Evolutionary conservation across 2,113 vertebrate species (phyloP).

Genomic region (Laticauda colubrina): DNA sequence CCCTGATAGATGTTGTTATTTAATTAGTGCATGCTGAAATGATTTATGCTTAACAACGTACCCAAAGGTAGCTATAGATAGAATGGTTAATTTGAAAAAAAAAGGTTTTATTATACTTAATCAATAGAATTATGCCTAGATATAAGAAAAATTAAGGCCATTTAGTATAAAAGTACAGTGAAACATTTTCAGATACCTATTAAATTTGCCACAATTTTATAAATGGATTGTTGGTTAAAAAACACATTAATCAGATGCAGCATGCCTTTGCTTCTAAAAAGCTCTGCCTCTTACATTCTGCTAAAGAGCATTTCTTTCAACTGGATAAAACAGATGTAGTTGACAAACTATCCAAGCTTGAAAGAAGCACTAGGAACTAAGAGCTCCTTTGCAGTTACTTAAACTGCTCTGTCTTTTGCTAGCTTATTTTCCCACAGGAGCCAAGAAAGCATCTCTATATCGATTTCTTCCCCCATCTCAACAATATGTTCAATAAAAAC

Average conservation of each 20-base stretch:
- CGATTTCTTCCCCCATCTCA: conserved; percentile 33
- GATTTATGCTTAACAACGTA: neutral
- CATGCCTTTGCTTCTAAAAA: neutral
- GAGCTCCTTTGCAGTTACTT: neutral
- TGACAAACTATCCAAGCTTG: neutral
- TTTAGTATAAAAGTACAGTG: neutral
- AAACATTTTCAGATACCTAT: neutral
- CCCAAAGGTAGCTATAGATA: neutral
- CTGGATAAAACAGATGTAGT: neutral
- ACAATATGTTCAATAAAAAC: conserved; percentile 44
- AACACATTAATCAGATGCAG: neutral
- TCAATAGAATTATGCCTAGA: neutral
- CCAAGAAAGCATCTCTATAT: conserved; percentile 42
- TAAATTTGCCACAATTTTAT: neutral
- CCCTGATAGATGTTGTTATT: neutral
- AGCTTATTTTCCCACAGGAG: conserved; percentile 21
- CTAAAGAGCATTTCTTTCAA: neutral
- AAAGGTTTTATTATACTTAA: neutral
- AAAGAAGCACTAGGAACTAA: neutral
- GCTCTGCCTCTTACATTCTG: neutral
- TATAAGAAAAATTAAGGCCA: neutral
- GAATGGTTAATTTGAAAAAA: neutral
- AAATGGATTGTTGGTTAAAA: neutral
- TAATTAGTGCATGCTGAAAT: neutral
- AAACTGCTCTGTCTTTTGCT: neutral